These are phyloP conservation scores for Criorhina ranunculi DNA, from an alignment of 2,888 invertebrate species.

Conservation along the genomic window DNA sequence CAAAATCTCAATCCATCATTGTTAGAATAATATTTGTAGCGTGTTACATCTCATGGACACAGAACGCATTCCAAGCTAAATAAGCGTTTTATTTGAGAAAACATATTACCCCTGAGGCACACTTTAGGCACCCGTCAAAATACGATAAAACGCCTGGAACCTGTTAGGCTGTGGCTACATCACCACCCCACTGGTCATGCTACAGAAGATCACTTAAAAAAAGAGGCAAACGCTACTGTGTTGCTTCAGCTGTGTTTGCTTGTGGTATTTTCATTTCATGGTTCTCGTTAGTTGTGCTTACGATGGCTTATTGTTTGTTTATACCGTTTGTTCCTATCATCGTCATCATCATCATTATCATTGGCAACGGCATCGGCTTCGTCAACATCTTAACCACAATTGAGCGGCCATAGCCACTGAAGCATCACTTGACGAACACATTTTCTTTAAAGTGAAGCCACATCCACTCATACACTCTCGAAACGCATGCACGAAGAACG, in stretches of 20 bases:
- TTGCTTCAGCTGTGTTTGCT: constrained; percentile 20
- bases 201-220: constrained; percentile 56
- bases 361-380: constrained; percentile 47
- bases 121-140: constrained; percentile 47
- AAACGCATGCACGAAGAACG: constrained; percentile 52
- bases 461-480: constrained; percentile 40
- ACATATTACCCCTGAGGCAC: constrained; percentile 47
- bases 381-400: constrained; percentile 62
- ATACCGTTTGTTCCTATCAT: constrained; percentile 28
- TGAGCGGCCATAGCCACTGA: constrained; percentile 59
- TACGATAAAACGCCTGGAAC: constrained; percentile 28
- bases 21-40: constrained; percentile 52
- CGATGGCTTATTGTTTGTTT: constrained; percentile 30
- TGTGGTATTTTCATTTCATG: constrained; percentile 29
- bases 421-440: constrained; percentile 67
- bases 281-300: constrained; percentile 13
- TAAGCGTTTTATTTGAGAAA: constrained; percentile 19
- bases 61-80: constrained; percentile 17
- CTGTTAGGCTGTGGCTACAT: not conserved
- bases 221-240: constrained; percentile 8
- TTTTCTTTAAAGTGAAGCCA: constrained; percentile 37
- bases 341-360: constrained; percentile 24
- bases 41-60: constrained; percentile 36
- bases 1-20: constrained; percentile 68
- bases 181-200: constrained; percentile 27